phyloP scores from a whole-genome alignment of 2,888 invertebrate species.

The Mycalesis mineus region DNA sequence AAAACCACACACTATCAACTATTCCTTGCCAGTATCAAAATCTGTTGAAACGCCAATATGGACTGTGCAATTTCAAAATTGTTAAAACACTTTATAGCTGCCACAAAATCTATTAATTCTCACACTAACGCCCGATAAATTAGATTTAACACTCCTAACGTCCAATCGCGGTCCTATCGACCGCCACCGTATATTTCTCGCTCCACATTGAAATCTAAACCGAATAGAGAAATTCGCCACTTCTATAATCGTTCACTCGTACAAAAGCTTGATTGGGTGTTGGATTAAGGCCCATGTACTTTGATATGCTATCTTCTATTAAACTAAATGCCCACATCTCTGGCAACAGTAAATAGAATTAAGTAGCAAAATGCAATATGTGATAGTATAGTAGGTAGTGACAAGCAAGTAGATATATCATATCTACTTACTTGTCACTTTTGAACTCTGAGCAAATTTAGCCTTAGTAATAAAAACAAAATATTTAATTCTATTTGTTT shows the following conservation, averaged over 20 bases:
- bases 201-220: constrained; percentile 20
- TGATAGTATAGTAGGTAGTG: no score
- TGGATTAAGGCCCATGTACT: constrained; percentile 31
- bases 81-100: constrained; percentile 21
- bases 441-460: no score
- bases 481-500: no score
- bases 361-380: no score
- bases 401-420: no score
- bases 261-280: constrained; percentile 59
- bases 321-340: no score
- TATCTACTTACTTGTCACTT: no score
- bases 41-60: not conserved
- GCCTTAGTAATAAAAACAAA: no score
- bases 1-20: not conserved
- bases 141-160: constrained; percentile 27
- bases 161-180: constrained; percentile 26
- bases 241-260: constrained; percentile 32
- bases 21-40: not conserved
- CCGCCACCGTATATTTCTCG: constrained; percentile 23
- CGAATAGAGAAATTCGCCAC: constrained; percentile 25
- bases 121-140: constrained; percentile 25
- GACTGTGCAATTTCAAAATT: constrained; percentile 11
- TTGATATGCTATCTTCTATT: not conserved
- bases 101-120: constrained; percentile 28
- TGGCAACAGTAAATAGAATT: no score